These are phyloP conservation scores for Acarapis woodi DNA, from an alignment of 1,140 invertebrate genomes.

Conservation along the genomic window DNA sequence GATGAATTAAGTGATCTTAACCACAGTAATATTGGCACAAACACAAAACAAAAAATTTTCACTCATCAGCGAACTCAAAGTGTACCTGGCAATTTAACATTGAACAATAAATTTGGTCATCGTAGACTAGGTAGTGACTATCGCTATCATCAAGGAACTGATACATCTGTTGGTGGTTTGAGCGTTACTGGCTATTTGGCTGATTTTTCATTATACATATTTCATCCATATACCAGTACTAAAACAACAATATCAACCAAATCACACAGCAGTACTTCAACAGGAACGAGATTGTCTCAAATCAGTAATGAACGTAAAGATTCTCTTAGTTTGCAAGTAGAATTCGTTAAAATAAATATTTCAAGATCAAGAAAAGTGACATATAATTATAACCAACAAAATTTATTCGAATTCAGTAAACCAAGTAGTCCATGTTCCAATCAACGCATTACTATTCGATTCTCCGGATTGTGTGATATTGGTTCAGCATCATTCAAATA, in stretches of 20 bases:
- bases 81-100: neutral
- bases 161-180: slow-evolving; percentile 38
- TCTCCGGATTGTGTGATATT: slow-evolving; percentile 61
- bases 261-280: neutral
- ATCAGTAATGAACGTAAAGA: slow-evolving; percentile 71
- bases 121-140: neutral
- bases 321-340: slow-evolving; percentile 77
- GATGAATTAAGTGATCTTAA: slow-evolving; percentile 25
- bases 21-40: neutral
- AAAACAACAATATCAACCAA: slow-evolving; percentile 20
- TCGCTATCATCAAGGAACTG: neutral
- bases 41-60: neutral
- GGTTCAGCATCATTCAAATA: slow-evolving; percentile 96
- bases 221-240: slow-evolving; percentile 77
- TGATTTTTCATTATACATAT: slow-evolving; percentile 88
- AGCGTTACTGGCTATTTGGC: slow-evolving; percentile 78
- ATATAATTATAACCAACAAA: neutral
- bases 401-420: too few species aligned
- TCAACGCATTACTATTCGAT: slow-evolving; percentile 11
- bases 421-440: neutral
- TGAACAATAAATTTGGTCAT: neutral
- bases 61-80: neutral
- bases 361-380: slow-evolving; percentile 47
- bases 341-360: slow-evolving; percentile 85
- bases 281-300: slow-evolving; percentile 23